Conservation (phyloP, 2,888 invertebrate species). For the Heliconius erato region DNA sequence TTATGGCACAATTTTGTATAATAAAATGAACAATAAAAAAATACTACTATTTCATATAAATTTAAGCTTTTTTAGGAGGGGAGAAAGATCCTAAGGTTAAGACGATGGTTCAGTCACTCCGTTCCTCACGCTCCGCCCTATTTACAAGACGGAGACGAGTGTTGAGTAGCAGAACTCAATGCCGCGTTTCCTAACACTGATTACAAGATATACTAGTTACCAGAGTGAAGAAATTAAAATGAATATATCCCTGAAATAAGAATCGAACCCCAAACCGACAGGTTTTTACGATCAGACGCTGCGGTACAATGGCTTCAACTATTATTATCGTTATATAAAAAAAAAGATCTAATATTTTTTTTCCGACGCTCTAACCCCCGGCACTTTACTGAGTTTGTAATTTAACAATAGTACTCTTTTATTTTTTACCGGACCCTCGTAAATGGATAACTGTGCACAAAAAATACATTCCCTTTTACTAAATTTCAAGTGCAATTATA, state of each 20-base stretch:
- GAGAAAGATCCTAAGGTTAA: too few relatives aligned
- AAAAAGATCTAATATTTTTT: conserved; percentile 1
- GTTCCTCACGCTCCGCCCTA: not conserved
- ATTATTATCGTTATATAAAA: not conserved
- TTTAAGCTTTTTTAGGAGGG: too few relatives aligned
- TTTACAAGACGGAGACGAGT: not conserved
- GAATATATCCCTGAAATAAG: not conserved
- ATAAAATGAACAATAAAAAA: too few relatives aligned
- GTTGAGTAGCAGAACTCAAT: not conserved
- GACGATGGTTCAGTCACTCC: not conserved
- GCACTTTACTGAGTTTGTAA: conserved; percentile 11
- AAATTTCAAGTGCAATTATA: conserved; percentile 15
- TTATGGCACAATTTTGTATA: too few relatives aligned
- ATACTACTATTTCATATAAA: too few relatives aligned
- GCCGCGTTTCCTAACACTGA: not conserved
- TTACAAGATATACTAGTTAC: not conserved
- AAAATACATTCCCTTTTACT: conserved; percentile 6
- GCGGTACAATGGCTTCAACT: not conserved
- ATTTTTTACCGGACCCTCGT: conserved; percentile 6
- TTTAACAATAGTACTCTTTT: conserved; percentile 25
- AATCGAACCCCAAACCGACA: not conserved
- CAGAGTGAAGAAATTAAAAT: not conserved
- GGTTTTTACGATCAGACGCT: not conserved
- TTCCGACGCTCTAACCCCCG: conserved; percentile 1
- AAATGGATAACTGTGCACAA: not conserved